These are phyloP conservation scores for Halocaridina rubra DNA, from an alignment of 2,888 invertebrate genomes.

Conservation along the genomic window DNA sequence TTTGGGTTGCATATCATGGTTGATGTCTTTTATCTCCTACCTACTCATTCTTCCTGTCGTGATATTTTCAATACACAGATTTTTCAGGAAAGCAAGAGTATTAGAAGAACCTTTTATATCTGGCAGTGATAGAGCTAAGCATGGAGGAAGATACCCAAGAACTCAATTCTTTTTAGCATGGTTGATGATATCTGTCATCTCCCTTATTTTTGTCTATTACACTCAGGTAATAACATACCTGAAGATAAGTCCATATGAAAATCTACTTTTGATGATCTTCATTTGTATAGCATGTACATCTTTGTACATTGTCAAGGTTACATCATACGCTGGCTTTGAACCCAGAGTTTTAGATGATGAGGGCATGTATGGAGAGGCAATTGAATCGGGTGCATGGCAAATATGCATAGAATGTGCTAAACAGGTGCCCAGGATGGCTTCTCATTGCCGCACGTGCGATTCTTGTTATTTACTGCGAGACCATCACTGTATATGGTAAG, in stretches of 20 bases:
- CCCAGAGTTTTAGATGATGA: constrained; percentile 16
- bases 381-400: constrained; percentile 44
- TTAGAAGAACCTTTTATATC: constrained; percentile 5
- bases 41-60: constrained; percentile 38
- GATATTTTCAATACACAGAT: constrained; percentile 30
- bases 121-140: not conserved
- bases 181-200: constrained; percentile 18
- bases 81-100: constrained; percentile 27
- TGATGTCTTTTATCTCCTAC: constrained; percentile 42
- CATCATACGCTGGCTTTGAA: constrained; percentile 47
- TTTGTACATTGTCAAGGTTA: constrained; percentile 43
- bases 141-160: constrained; percentile 22
- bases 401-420: constrained; percentile 48
- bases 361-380: constrained; percentile 32
- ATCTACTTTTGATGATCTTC: constrained; percentile 33
- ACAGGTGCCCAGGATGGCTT: constrained; percentile 50
- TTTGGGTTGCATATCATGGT: constrained; percentile 49
- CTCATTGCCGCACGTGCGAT: constrained; percentile 56
- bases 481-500: constrained; percentile 61
- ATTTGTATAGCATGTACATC: constrained; percentile 29
- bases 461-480: constrained; percentile 51
- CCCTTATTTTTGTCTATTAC: constrained; percentile 48
- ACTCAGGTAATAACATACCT: constrained; percentile 46
- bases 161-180: constrained; percentile 47
- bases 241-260: constrained; percentile 51